Percentiles rank a stretch among this genome's conserved stretches.
Evolutionary conservation across 2,113 vertebrate genomes (phyloP).

Genomic region (Edolisoma coerulescens): DNA sequence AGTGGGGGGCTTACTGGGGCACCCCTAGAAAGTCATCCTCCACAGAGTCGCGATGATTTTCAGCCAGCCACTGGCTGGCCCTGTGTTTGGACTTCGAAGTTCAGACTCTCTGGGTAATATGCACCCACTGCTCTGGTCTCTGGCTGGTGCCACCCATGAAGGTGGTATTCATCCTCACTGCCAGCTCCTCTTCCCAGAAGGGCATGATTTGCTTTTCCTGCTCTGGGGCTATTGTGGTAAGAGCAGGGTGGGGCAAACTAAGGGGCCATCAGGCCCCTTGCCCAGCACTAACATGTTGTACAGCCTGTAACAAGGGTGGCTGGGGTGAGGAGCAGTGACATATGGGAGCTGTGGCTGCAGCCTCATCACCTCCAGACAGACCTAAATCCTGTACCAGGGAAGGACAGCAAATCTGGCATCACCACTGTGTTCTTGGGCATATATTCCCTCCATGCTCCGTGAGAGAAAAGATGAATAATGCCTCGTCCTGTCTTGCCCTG

Average conservation of each 20-base stretch:
- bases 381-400: not conserved
- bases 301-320: not conserved
- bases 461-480: not conserved
- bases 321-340: not conserved
- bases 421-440: not conserved
- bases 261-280: not conserved
- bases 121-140: not conserved
- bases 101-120: not conserved
- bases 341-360: not conserved
- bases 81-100: not conserved
- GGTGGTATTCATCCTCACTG: not conserved
- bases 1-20: not conserved
- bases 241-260: not conserved
- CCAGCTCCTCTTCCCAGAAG: not conserved
- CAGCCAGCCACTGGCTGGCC: not conserved
- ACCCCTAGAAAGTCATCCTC: not conserved
- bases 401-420: not conserved
- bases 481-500: not conserved
- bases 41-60: not conserved
- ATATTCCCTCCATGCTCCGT: rapidly evolving
- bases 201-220: not conserved
- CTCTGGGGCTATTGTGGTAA: not conserved
- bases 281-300: not conserved
- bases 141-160: not conserved
- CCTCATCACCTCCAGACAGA: not conserved